A percentile compares a stretch with the other conserved stretches of the same genome.
Evolutionary conservation across 2,113 vertebrate species (phyloP).

Genomic region (Mobula birostris): DNA sequence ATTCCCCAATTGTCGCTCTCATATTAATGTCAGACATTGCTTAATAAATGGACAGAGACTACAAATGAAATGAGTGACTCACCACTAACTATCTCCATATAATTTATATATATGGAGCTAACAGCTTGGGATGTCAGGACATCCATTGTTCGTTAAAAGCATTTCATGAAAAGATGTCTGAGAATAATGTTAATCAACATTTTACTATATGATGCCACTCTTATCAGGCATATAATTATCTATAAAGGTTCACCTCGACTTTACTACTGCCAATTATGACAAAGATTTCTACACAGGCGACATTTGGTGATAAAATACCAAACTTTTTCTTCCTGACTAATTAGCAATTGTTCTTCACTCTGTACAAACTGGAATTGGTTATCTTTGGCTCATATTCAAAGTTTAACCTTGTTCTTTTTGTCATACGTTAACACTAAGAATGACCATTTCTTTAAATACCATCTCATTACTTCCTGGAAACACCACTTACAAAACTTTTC

Average conservation of each 20-base stretch:
- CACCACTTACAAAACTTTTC: too few relatives aligned
- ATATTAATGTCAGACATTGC: background rate
- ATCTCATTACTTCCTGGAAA: background rate
- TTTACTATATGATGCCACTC: background rate
- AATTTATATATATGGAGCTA: background rate
- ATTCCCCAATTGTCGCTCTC: background rate
- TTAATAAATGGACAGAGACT: background rate
- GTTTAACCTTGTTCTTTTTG: background rate
- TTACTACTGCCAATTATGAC: background rate
- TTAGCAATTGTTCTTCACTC: background rate
- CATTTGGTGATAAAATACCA: background rate
- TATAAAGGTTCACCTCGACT: background rate
- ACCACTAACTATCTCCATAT: background rate
- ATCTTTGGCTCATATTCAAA: background rate
- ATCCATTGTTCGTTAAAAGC: background rate
- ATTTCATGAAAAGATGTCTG: too few relatives aligned
- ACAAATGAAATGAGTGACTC: background rate
- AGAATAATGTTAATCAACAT: background rate
- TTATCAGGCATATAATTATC: background rate
- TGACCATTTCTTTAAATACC: background rate
- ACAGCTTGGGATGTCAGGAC: background rate
- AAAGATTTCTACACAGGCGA: background rate
- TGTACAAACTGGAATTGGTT: background rate
- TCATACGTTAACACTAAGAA: background rate
- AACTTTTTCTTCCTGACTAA: background rate